phyloP scores from a whole-genome alignment of 2,113 vertebrate species.

The Plecotus auritus region DNA sequence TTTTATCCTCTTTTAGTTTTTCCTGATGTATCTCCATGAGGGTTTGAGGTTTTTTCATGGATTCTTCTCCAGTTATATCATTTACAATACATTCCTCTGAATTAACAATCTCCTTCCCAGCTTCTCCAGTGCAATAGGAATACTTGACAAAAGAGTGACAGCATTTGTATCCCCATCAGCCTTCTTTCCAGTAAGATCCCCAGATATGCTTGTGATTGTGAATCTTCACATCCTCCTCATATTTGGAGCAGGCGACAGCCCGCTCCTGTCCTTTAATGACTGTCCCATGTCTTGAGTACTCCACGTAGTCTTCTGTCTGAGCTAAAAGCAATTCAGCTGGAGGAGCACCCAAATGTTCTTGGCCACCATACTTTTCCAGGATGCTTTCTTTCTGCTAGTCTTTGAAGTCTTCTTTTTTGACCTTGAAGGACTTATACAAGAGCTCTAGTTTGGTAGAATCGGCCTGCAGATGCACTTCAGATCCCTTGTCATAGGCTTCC shows the following conservation, averaged over 20 bases:
- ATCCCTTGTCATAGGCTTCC: constrained; percentile 98
- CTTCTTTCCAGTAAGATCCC: constrained; percentile 97
- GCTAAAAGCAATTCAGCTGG: no score
- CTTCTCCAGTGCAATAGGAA: constrained; percentile 96
- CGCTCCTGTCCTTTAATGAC: no score
- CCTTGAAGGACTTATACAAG: constrained; percentile 95
- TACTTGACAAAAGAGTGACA: constrained; percentile 97
- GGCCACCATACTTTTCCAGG: constrained; percentile 83
- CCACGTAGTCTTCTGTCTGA: no score
- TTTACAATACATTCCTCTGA: constrained; percentile 78
- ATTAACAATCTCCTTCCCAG: constrained; percentile 84
- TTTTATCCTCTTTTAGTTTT: constrained; percentile 91
- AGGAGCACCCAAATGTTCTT: no score
- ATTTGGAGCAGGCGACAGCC: no score
- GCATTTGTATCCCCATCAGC: constrained; percentile 96
- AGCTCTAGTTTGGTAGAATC: constrained; percentile 97
- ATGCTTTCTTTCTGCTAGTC: constrained; percentile 94
- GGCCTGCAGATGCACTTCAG: constrained; percentile 97
- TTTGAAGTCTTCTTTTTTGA: constrained; percentile 98
- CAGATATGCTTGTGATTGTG: constrained; percentile 88
- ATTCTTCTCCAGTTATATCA: constrained; percentile 79
- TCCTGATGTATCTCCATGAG: constrained; percentile 95
- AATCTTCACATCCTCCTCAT: no score
- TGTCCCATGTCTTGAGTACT: no score
- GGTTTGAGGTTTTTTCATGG: constrained; percentile 85